Conservation (phyloP, 2,797 vertebrate species). For the Sebastes steindachneri region DNA sequence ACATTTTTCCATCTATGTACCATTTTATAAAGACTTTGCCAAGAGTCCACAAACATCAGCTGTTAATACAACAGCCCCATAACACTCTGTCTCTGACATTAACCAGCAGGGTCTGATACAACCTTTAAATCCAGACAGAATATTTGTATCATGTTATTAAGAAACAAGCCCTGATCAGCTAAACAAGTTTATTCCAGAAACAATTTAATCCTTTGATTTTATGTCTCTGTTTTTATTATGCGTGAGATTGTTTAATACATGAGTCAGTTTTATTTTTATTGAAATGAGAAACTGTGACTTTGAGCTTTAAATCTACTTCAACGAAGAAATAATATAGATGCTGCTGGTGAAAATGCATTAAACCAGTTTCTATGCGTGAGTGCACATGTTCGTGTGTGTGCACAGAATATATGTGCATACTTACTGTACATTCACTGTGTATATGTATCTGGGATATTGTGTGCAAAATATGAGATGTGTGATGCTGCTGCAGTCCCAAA, state of each 20-base stretch:
- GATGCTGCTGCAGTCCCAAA: neutral
- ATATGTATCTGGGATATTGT: neutral
- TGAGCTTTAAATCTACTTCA: too few relatives aligned
- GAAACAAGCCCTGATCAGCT: neutral
- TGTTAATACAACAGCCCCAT: neutral
- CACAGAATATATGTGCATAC: neutral
- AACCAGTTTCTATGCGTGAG: neutral
- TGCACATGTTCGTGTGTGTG: neutral
- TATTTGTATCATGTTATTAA: neutral
- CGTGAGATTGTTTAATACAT: neutral
- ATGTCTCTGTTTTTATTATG: neutral
- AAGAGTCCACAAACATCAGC: neutral
- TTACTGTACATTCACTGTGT: neutral
- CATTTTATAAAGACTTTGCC: neutral
- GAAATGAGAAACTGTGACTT: neutral
- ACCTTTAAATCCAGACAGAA: neutral
- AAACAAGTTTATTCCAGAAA: neutral
- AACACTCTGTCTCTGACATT: neutral
- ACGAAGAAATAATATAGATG: neutral
- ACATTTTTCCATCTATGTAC: rapidly evolving
- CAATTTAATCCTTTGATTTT: neutral
- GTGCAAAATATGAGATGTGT: neutral
- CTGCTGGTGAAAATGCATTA: neutral
- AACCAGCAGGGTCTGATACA: neutral
- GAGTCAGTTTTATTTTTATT: neutral